A percentile compares a stretch with the other conserved stretches of the same genome.
These are phyloP conservation scores for Tetragnatha versicolor DNA, from an alignment of 1,140 invertebrate species.

Conservation along the genomic window DNA sequence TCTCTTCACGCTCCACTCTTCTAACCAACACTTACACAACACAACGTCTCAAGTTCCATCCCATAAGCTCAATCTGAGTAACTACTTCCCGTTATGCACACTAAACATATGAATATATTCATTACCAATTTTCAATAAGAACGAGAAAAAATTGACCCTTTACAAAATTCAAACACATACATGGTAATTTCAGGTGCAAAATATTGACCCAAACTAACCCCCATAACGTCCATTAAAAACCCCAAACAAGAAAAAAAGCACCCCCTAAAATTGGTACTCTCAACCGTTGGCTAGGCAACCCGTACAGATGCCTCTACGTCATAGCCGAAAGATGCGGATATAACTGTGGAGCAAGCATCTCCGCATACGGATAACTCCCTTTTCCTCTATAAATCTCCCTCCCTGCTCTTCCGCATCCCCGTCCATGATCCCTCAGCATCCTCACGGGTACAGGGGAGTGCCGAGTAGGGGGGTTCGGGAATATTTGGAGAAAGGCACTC, in stretches of 20 bases:
- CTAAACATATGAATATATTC: too few relatives aligned
- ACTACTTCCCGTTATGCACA: too few relatives aligned
- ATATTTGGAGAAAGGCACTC: not conserved
- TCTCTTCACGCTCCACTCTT: too few relatives aligned
- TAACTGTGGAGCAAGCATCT: slow-evolving; percentile 24
- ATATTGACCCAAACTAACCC: too few relatives aligned
- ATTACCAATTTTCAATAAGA: too few relatives aligned
- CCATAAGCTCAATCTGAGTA: too few relatives aligned
- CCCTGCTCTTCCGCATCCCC: not conserved
- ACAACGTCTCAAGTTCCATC: too few relatives aligned
- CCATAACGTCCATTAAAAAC: slow-evolving; percentile 7
- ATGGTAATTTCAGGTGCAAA: too few relatives aligned
- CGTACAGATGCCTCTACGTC: slow-evolving; percentile 28
- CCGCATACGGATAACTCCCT: slow-evolving; percentile 14
- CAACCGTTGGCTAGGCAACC: slow-evolving; percentile 35
- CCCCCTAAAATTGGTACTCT: slow-evolving; percentile 1
- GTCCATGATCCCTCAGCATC: not conserved
- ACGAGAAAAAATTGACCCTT: too few relatives aligned
- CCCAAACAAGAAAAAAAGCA: slow-evolving; percentile 1
- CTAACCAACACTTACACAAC: too few relatives aligned
- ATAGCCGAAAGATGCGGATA: slow-evolving; percentile 43
- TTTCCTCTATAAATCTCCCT: not conserved
- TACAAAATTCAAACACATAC: too few relatives aligned
- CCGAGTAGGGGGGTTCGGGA: not conserved
- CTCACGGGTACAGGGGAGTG: not conserved